Evolutionary conservation across 2,888 invertebrate species (phyloP).

Genomic region (Diloba caeruleocephala): DNA sequence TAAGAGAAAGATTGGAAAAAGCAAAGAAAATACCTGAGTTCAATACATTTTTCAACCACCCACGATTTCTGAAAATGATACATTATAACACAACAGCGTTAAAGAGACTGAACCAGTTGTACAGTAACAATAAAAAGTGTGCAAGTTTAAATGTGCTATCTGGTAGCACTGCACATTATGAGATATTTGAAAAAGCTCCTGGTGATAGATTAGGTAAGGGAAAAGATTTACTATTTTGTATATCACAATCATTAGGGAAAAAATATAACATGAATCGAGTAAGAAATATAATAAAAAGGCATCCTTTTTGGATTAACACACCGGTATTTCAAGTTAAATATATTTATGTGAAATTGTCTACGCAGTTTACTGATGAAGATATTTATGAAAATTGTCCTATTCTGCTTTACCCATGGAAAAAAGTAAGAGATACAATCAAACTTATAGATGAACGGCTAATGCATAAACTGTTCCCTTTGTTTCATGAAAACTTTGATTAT

Average conservation of each 20-base stretch:
- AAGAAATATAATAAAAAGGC: conserved; percentile 71
- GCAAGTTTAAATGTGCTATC: conserved; percentile 82
- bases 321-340: conserved; percentile 78
- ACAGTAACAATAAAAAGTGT: conserved; percentile 79
- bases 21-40: conserved; percentile 80
- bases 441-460: conserved; percentile 52
- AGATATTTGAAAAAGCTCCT: conserved; percentile 79
- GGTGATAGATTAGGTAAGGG: conserved; percentile 83
- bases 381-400: conserved; percentile 82
- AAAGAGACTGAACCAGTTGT: conserved; percentile 71
- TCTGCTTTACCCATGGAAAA: conserved; percentile 83
- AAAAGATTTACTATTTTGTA: conserved; percentile 80
- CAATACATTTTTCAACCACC: conserved; percentile 74
- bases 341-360: conserved; percentile 73
- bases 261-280: conserved; percentile 65
- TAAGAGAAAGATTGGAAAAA: conserved; percentile 74
- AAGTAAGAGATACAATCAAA: conserved; percentile 69
- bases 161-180: conserved; percentile 76
- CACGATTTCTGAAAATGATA: conserved; percentile 83
- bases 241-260: conserved; percentile 71
- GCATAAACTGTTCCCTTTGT: conserved; percentile 34
- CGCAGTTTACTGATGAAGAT: conserved; percentile 70
- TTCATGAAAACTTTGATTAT: conserved; percentile 68
- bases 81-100: conserved; percentile 78
- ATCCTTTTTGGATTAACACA: conserved; percentile 84